Conservation (phyloP, 2,888 invertebrate species). For the Ophion slaviceki region DNA sequence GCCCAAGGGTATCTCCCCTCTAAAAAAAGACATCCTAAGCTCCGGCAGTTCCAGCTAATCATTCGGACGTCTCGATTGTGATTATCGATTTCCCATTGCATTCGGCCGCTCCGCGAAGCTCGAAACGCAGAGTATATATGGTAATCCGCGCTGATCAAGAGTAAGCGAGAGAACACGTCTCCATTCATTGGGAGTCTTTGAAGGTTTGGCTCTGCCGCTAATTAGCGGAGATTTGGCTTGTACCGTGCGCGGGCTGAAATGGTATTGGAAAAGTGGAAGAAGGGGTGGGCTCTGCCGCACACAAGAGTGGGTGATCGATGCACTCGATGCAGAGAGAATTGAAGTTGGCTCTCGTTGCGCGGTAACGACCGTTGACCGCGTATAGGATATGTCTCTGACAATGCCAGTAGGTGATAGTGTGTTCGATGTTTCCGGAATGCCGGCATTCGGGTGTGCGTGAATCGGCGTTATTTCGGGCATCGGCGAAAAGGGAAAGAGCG, state of each 20-base stretch:
- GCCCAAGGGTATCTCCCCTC: too few species aligned
- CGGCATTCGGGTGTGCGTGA: slow-evolving; percentile 3
- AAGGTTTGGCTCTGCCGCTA: slow-evolving; percentile 27
- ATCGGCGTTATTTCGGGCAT: not conserved
- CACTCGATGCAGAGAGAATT: slow-evolving; percentile 52
- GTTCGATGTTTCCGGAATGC: slow-evolving; percentile 47
- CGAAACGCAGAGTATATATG: not conserved
- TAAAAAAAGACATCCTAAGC: not conserved
- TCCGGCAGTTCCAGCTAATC: not conserved
- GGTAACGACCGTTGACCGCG: slow-evolving; percentile 56
- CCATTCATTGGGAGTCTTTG: slow-evolving; percentile 12
- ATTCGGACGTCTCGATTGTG: not conserved
- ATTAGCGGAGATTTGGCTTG: slow-evolving; percentile 46
- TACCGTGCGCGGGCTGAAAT: slow-evolving; percentile 14
- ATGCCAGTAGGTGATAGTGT: slow-evolving; percentile 38
- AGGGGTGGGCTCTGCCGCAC: not conserved
- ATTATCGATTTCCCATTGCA: not conserved
- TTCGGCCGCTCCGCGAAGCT: not conserved
- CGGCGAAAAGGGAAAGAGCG: slow-evolving; percentile 10
- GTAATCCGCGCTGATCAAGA: slow-evolving; percentile 11
- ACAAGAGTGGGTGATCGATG: slow-evolving; percentile 49
- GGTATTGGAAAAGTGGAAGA: slow-evolving; percentile 11
- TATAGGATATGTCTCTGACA: slow-evolving; percentile 51
- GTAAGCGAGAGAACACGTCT: not conserved
- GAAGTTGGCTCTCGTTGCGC: slow-evolving; percentile 51